Percentiles rank a stretch among this genome's conserved stretches.
Evolutionary conservation across 2,113 vertebrate species (phyloP).

Genomic region (Cyanoramphus novaezelandiae): DNA sequence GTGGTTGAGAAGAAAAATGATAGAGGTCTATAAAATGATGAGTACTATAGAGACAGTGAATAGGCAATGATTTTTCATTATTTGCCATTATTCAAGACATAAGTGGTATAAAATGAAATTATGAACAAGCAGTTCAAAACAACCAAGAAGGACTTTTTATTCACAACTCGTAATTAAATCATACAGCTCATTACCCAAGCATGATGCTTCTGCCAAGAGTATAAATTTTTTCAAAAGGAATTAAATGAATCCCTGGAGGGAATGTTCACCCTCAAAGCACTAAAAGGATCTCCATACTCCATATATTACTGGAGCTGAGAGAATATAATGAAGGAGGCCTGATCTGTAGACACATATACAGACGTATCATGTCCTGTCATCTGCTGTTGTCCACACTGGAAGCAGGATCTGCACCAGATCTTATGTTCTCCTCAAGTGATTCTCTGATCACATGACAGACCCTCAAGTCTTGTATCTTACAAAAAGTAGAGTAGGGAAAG

Average conservation of each 20-base stretch:
- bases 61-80: conserved; percentile 66
- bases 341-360: not conserved
- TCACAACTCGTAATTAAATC: conserved; percentile 63
- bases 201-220: conserved; percentile 29
- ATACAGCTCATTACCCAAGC: conserved; percentile 52
- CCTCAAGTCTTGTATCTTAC: not conserved
- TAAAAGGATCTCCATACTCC: not conserved
- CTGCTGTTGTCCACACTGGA: not conserved
- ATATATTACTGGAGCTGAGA: not conserved
- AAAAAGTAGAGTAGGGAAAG: not conserved
- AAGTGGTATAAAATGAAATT: conserved; percentile 63
- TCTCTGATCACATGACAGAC: not conserved
- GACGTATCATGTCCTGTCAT: accelerated
- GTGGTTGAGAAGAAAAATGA: conserved; percentile 30
- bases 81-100: conserved; percentile 50
- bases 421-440: not conserved
- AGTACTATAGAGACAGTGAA: conserved; percentile 51
- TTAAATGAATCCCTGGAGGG: conserved; percentile 29
- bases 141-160: conserved; percentile 42
- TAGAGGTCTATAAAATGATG: conserved; percentile 14
- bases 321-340: not conserved
- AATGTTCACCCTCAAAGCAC: not conserved
- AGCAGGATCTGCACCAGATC: not conserved
- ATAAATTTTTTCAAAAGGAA: conserved; percentile 28
- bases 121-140: conserved; percentile 59